Evolutionary conservation across 2,888 invertebrate species (phyloP), one percentile per base, ranked within the genome.

Genomic region (Trichacis sp.): DNA sequence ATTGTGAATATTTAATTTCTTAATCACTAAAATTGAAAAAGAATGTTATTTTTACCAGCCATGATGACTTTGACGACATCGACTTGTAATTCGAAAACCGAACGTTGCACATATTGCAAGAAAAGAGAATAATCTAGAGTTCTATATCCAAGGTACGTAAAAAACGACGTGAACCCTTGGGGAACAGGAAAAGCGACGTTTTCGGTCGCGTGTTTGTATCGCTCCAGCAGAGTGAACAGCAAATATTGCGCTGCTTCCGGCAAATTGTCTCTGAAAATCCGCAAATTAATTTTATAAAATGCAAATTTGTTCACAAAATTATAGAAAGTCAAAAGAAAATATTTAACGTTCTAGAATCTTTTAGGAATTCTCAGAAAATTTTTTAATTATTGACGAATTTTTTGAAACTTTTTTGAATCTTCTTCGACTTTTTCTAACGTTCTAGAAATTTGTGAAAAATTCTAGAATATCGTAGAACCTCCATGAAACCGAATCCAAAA

Each of bases 121-220:
- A 96, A 96, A 80, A 91, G 89, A 68, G 91, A 88, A 84, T 92
- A 93, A 20, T 90, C 88, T 68, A 95, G 85, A 18, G 93, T 90
- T 73, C 92, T 88, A 84, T 93, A 94, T 1, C 94, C 95, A 53
- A 96, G 87, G 83, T 93, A 94, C 1, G 95, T 92, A 83, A 95
- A 93, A 86, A 95, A 96, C 2, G 95, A 94, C 14, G 92, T 91
- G 83, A 95, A 95, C 11, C 95, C 95, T 77, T 93, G 92, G 9
- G 95, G 95, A 69, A 94, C 84, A 0, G 93, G 93, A 83, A 92
- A 96, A 24, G 93, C 94, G 68, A 93, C 88, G 2, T 91, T 90
- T 77, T 93, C 93, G 14, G 91, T 88, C 0, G 94, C 92, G 72
- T 93, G 86, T 74, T 91, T 91, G 84, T 93, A 95, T 73, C 94